phyloP scores from a whole-genome alignment of 2,888 invertebrate species.

The Melanophora roralis region DNA sequence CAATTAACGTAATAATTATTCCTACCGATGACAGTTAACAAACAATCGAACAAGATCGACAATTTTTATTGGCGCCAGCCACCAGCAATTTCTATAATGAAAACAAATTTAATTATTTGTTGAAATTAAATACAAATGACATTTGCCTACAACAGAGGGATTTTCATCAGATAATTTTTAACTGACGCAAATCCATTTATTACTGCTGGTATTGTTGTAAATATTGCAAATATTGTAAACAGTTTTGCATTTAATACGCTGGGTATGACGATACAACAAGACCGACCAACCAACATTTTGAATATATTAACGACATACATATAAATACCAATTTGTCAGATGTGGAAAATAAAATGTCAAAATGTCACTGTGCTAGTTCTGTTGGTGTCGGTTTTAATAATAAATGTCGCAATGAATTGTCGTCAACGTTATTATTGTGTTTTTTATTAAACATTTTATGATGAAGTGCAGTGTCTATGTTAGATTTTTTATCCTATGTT shows the following conservation, averaged over 20 bases:
- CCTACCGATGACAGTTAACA: constrained; percentile 25
- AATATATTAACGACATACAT: constrained; percentile 14
- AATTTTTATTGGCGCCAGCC: constrained; percentile 57
- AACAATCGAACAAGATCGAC: constrained; percentile 23
- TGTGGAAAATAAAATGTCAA: constrained; percentile 50
- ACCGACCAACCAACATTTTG: not conserved
- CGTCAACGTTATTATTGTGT: constrained; percentile 37
- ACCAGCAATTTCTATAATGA: constrained; percentile 11
- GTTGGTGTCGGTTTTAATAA: constrained; percentile 47
- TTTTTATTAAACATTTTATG: constrained; percentile 44
- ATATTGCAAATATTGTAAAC: constrained; percentile 14
- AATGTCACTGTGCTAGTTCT: constrained; percentile 44
- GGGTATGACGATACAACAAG: not conserved
- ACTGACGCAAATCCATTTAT: constrained; percentile 23
- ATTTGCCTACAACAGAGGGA: constrained; percentile 41
- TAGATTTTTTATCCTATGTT: constrained; percentile 38
- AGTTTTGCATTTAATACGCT: constrained; percentile 42
- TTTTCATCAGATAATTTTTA: constrained; percentile 20
- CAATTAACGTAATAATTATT: too few species aligned
- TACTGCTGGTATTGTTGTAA: not conserved
- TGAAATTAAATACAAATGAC: constrained; percentile 62
- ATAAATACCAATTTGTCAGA: constrained; percentile 32
- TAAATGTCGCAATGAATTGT: constrained; percentile 26
- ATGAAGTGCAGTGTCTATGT: constrained; percentile 42
- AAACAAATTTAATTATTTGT: constrained; percentile 52